Evolutionary conservation across 2,113 vertebrate species (phyloP), one percentile per base, ranked within the genome.

Genomic region (Bambusicola thoracicus): DNA sequence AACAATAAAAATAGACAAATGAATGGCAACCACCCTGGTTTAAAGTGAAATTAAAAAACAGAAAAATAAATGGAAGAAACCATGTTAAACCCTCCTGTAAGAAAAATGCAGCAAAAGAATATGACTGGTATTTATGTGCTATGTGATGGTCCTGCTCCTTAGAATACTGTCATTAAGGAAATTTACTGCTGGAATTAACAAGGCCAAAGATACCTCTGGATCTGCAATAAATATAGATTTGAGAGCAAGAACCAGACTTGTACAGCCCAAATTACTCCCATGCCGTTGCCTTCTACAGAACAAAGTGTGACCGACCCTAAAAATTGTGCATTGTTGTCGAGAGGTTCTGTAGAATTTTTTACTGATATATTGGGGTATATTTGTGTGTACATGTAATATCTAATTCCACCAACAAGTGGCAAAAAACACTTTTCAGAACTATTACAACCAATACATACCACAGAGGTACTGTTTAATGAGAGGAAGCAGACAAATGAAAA

Each of bases 291-390:
- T 72, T 48, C 67, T 40, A 43, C 13, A 53, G 21, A 44, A 18
- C 10, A n/a, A 87, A 69, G 4, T 0, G 0, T 25, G 63, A 79
- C 13, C n/a, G 49, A 41, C 19, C 30, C 76, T 40, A 44, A 68
- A n/a, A 74, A 36, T 11, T 10, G 34, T 41, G 19, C 29, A 40
- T 20, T 11, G 3, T 20, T 81, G 51, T 29, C 0, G 0, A 12
- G 0, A 67, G 36, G 36, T 30, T 90, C 73, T 36, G 58, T 32
- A 32, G 44, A 69, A 89, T 46, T 51, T 21, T 32, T 53, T 27
- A 53, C 14, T 53, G 25, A 51, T 27, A 51, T 27, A 27, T 14
- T 51, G 49, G 25, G 27, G 5, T 15, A 53, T 15, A 27, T 29
- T 27, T 29, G 27, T 27, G 51, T 8, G 51, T 29, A 53, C 11